phyloP scores from a whole-genome alignment of 2,888 invertebrate species.

The Tridacna gigas region DNA sequence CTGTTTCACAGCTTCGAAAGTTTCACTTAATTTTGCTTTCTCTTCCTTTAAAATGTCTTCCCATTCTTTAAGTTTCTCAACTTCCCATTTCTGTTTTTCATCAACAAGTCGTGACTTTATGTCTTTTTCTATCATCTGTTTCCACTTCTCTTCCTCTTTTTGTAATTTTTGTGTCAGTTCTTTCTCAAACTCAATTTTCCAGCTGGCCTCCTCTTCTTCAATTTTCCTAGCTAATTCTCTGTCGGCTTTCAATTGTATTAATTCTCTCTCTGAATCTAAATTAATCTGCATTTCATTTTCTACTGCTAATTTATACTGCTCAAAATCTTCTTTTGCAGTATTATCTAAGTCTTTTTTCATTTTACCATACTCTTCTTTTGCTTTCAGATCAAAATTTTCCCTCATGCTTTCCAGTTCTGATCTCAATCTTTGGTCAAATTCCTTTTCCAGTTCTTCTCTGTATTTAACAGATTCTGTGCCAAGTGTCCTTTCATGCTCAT shows the following conservation, averaged over 20 bases:
- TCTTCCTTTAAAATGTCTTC: conserved; percentile 38
- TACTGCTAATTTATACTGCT: conserved; percentile 41
- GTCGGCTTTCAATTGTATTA: conserved; percentile 49
- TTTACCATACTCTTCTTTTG: conserved; percentile 44
- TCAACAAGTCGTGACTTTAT: conserved; percentile 50
- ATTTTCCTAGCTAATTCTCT: conserved; percentile 60
- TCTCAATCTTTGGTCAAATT: conserved; percentile 47
- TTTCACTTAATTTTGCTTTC: conserved; percentile 32
- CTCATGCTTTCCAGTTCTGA: conserved; percentile 43
- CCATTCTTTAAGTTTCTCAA: conserved; percentile 31
- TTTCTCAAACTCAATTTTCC: conserved; percentile 66
- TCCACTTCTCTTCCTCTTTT: conserved; percentile 63
- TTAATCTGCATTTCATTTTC: conserved; percentile 51
- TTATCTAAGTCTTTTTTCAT: conserved; percentile 46
- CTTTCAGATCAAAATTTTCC: conserved; percentile 50
- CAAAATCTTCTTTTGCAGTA: conserved; percentile 34
- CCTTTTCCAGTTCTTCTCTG: conserved; percentile 27
- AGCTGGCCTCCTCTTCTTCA: conserved; percentile 65
- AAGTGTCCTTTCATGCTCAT: conserved; percentile 3
- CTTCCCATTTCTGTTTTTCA: conserved; percentile 51
- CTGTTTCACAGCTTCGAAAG: conserved; percentile 52
- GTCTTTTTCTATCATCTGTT: conserved; percentile 59
- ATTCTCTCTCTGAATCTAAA: conserved; percentile 48
- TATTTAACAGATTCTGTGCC: conserved; percentile 20
- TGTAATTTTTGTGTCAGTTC: conserved; percentile 53